Percentiles rank a stretch among this genome's conserved stretches.
Evolutionary conservation across 2,888 invertebrate species (phyloP).

Genomic region (Girardia tigrina): DNA sequence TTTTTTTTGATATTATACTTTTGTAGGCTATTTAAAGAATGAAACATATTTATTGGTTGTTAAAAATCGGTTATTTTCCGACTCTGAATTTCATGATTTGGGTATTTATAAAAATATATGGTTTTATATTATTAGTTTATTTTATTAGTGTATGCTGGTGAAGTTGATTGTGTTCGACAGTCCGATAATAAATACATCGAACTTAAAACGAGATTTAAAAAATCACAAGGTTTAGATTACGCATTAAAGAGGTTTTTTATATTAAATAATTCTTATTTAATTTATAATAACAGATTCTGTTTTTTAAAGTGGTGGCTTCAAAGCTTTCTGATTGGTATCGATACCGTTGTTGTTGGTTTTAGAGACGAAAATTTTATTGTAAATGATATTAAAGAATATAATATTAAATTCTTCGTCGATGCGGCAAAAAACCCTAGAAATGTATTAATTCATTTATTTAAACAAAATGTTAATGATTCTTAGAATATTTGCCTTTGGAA

Average conservation of each 20-base stretch:
- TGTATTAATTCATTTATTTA: not conserved
- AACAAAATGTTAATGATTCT: not conserved
- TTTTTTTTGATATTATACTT: no score
- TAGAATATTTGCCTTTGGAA: not conserved
- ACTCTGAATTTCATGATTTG: not conserved
- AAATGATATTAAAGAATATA: not conserved
- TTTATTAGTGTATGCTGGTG: not conserved
- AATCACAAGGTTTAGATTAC: not conserved
- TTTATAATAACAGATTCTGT: not conserved
- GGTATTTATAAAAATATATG: not conserved
- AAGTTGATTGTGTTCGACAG: not conserved
- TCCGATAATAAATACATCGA: not conserved
- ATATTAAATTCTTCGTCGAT: not conserved
- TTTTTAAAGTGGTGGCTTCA: constrained; percentile 18
- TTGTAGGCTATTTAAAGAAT: no score
- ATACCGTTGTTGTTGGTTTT: not conserved
- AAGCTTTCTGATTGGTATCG: not conserved
- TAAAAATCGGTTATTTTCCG: no score
- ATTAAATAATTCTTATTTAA: not conserved
- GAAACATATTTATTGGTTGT: no score
- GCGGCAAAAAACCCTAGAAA: not conserved
- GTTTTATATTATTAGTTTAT: not conserved
- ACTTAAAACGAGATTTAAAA: not conserved
- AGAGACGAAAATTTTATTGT: constrained; percentile 3
- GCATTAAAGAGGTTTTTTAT: not conserved